These are phyloP conservation scores for Gallinago stenura DNA, from an alignment of 2,797 vertebrate species.

Conservation along the genomic window DNA sequence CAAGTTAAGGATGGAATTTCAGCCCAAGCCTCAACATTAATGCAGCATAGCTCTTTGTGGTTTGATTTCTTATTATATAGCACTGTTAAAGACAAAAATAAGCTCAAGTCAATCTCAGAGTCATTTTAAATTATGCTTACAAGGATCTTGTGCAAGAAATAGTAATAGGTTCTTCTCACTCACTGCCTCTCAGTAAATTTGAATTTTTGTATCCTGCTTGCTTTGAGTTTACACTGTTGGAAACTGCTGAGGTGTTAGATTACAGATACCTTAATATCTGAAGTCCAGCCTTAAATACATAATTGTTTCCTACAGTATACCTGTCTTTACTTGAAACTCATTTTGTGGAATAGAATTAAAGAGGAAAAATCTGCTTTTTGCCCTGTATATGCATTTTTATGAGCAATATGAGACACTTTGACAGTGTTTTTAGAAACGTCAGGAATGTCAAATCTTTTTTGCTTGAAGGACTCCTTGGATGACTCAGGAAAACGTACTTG, in stretches of 20 bases:
- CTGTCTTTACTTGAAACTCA: background rate
- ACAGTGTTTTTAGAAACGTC: background rate
- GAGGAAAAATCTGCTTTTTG: background rate
- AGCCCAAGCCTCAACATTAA: background rate
- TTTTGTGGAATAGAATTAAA: constrained; percentile 4
- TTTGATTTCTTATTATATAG: constrained; percentile 17
- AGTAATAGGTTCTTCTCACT: background rate
- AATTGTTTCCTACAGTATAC: background rate
- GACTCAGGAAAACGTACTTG: constrained; percentile 47
- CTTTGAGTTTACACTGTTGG: background rate
- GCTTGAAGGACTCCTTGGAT: background rate
- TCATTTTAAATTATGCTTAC: constrained; percentile 2
- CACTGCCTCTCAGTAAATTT: background rate
- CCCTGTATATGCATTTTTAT: constrained; percentile 3
- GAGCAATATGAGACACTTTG: constrained; percentile 22
- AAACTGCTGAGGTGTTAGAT: constrained; percentile 1
- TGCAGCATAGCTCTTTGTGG: background rate
- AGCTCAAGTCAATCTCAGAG: background rate
- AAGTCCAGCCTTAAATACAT: background rate
- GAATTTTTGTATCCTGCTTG: constrained; percentile 12
- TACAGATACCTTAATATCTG: background rate
- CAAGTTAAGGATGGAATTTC: constrained; percentile 43
- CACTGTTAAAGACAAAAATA: constrained; percentile 9
- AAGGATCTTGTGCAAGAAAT: background rate
- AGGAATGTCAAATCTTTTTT: constrained; percentile 12